Evolutionary conservation across 2,797 vertebrate species (phyloP).

Genomic region (Babyrousa celebensis): DNA sequence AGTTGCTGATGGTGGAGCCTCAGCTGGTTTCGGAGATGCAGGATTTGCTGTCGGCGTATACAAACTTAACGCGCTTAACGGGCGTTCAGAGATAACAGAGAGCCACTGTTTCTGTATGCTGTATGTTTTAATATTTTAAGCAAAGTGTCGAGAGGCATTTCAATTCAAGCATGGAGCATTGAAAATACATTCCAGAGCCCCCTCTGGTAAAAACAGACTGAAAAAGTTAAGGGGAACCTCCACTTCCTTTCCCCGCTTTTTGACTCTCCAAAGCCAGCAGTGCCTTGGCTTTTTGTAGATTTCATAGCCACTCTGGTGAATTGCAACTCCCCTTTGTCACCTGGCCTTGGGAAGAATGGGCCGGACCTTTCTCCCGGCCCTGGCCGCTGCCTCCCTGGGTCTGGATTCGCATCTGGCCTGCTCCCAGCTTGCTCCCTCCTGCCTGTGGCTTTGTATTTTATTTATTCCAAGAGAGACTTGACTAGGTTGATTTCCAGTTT

Average conservation of each 20-base stretch:
- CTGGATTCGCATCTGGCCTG: neutral
- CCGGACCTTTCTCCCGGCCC: neutral
- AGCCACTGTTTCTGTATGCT: neutral
- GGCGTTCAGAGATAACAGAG: constrained; percentile 66
- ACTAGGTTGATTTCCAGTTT: neutral
- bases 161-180: neutral
- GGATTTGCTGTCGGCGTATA: constrained; percentile 72
- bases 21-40: constrained; percentile 47
- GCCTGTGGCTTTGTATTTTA: constrained; percentile 36
- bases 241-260: constrained; percentile 5
- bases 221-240: neutral
- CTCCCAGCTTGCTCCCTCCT: neutral
- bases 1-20: constrained; percentile 46
- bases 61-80: constrained; percentile 79
- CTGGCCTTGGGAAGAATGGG: neutral
- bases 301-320: neutral
- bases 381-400: neutral
- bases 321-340: neutral
- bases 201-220: constrained; percentile 3
- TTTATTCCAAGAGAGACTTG: constrained; percentile 44
- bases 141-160: constrained; percentile 67
- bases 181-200: constrained; percentile 64
- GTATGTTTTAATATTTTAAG: constrained; percentile 29
- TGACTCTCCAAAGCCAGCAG: neutral
- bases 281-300: neutral